A percentile compares a stretch with the other conserved stretches of the same genome.
Evolutionary conservation across 2,888 invertebrate species (phyloP).

Genomic region (Drosophila emarginata): DNA sequence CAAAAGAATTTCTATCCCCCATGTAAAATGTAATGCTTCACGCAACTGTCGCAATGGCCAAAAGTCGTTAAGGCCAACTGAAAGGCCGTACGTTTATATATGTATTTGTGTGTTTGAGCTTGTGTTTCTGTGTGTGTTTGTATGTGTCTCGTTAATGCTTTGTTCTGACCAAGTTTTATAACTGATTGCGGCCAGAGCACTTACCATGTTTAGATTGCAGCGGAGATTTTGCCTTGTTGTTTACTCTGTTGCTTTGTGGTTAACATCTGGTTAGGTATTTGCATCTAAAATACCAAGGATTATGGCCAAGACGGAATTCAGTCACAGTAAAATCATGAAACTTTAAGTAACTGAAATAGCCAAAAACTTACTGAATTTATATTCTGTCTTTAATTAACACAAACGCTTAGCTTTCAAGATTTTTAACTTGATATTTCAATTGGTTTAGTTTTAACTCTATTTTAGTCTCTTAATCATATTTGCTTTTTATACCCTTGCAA

Average conservation of each 20-base stretch:
- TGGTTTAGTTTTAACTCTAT: too few relatives aligned
- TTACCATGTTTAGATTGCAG: conserved; percentile 22
- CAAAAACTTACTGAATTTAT: too few relatives aligned
- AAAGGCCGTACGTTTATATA: conserved; percentile 8
- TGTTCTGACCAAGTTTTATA: conserved; percentile 44
- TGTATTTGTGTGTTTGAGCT: conserved; percentile 15
- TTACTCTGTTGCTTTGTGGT: not conserved
- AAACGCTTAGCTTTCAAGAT: too few relatives aligned
- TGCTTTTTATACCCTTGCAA: too few relatives aligned
- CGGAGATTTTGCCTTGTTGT: conserved; percentile 20
- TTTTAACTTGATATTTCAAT: too few relatives aligned
- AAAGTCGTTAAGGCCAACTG: conserved; percentile 28
- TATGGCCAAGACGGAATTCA: not conserved
- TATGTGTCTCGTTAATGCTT: conserved; percentile 23
- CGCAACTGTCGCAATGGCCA: conserved; percentile 61
- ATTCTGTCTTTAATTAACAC: too few relatives aligned
- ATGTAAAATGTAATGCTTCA: conserved; percentile 51
- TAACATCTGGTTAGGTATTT: not conserved
- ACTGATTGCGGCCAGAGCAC: conserved; percentile 38
- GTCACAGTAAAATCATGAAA: too few relatives aligned
- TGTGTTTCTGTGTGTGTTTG: conserved; percentile 17
- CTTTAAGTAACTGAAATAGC: too few relatives aligned
- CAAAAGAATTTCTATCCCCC: conserved; percentile 33
- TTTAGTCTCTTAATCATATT: too few relatives aligned
- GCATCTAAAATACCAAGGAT: not conserved